Conservation (phyloP, 2,888 invertebrate species). For the Therioaphis trifolii region DNA sequence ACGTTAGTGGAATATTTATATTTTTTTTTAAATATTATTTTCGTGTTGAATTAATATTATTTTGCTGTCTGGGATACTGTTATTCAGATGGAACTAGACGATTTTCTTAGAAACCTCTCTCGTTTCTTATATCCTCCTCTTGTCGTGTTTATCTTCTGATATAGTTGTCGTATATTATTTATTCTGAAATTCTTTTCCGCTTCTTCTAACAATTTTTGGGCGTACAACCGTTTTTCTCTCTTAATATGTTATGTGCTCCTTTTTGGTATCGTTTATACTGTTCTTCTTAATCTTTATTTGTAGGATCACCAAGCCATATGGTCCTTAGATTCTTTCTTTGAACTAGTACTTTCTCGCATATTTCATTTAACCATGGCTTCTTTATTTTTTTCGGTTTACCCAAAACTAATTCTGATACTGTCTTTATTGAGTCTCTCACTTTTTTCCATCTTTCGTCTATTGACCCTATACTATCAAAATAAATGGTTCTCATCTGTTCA, state of each 20-base stretch:
- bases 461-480: not conserved
- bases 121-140: slow-evolving; percentile 40
- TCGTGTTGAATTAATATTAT: too few relatives aligned
- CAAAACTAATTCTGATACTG: slow-evolving; percentile 28
- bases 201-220: slow-evolving; percentile 45
- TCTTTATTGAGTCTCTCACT: slow-evolving; percentile 6
- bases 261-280: too few relatives aligned
- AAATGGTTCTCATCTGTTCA: not conserved
- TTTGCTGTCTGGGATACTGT: too few relatives aligned
- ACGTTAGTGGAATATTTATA: too few relatives aligned
- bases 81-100: too few relatives aligned
- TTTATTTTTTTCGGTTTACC: slow-evolving; percentile 18
- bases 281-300: too few relatives aligned
- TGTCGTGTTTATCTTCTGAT: slow-evolving; percentile 43
- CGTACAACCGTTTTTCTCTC: slow-evolving; percentile 33
- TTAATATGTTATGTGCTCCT: slow-evolving; percentile 27
- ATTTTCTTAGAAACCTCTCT: slow-evolving; percentile 38
- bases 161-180: slow-evolving; percentile 44
- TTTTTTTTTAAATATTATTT: too few relatives aligned
- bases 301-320: too few relatives aligned
- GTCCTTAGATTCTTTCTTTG: not conserved
- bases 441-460: slow-evolving; percentile 18
- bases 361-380: slow-evolving; percentile 48
- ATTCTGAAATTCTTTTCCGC: slow-evolving; percentile 35
- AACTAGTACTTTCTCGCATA: slow-evolving; percentile 32